These are phyloP conservation scores for Drosophila biarmipes DNA, from an alignment of 1,140 invertebrate genomes.

Conservation along the genomic window DNA sequence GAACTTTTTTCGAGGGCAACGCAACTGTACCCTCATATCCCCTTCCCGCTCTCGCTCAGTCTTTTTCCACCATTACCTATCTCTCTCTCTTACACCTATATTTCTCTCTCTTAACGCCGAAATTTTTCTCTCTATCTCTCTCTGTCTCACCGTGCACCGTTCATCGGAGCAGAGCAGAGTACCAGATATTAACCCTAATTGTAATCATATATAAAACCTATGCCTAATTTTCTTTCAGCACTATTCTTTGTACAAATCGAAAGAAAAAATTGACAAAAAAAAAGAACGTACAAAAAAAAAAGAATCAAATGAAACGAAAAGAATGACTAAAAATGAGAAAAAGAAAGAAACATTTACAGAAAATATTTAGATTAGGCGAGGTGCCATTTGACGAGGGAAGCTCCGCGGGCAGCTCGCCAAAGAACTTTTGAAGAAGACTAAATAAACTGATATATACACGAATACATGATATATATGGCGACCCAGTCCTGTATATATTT, in stretches of 20 bases:
- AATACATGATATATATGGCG: slow-evolving; percentile 39
- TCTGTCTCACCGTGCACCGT: slow-evolving; percentile 28
- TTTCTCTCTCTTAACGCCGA: not conserved
- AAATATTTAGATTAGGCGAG: slow-evolving; percentile 45
- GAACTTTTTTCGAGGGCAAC: slow-evolving; percentile 8
- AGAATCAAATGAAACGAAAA: slow-evolving; percentile 40
- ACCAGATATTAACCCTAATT: slow-evolving; percentile 45
- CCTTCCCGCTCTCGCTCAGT: not conserved
- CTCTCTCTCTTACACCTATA: slow-evolving; percentile 28
- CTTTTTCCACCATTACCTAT: slow-evolving; percentile 12
- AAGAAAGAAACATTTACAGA: slow-evolving; percentile 42
- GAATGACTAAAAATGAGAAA: slow-evolving; percentile 31
- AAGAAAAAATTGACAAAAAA: slow-evolving; percentile 64
- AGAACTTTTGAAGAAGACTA: slow-evolving; percentile 68
- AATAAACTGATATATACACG: slow-evolving; percentile 74
- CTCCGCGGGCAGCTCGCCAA: slow-evolving; percentile 59
- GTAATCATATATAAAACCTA: slow-evolving; percentile 42
- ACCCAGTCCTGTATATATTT: slow-evolving; percentile 47
- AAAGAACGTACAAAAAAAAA: slow-evolving; percentile 50
- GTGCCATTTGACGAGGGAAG: slow-evolving; percentile 51
- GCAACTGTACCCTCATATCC: slow-evolving; percentile 18
- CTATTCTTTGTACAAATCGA: slow-evolving; percentile 70
- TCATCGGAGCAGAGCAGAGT: slow-evolving; percentile 5
- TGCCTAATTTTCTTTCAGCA: slow-evolving; percentile 74
- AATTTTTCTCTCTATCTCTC: slow-evolving; percentile 4